Conservation (phyloP, 2,113 vertebrate genomes). For the Thomomys bottae region DNA sequence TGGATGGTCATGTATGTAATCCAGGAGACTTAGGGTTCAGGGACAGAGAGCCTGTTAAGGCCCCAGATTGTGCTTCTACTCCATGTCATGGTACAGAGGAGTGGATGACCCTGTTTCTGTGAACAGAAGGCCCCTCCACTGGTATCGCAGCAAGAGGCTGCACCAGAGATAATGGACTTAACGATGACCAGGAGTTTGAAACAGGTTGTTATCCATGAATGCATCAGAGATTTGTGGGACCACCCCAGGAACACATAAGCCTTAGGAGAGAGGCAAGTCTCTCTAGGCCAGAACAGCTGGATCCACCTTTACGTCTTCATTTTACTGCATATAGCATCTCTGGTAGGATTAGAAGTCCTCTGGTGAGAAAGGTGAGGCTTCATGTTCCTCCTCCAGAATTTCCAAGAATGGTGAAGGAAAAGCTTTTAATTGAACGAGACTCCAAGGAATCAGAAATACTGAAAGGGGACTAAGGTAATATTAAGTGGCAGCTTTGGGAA, state of each 20-base stretch:
- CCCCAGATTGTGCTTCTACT: not conserved
- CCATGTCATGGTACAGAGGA: not conserved
- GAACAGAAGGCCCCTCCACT: not conserved
- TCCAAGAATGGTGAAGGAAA: not conserved
- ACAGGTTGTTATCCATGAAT: not conserved
- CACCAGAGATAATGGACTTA: not conserved
- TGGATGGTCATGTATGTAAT: not conserved
- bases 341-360: not conserved
- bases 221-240: not conserved
- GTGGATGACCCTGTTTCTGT: not conserved
- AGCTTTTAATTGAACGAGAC: not conserved
- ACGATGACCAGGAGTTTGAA: not conserved
- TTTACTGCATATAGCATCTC: not conserved
- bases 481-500: not conserved
- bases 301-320: not conserved
- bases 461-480: not conserved
- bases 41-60: not conserved
- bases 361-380: not conserved
- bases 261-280: not conserved
- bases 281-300: not conserved
- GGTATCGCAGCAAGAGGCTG: not conserved
- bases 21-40: not conserved
- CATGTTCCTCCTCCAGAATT: not conserved
- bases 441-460: too few relatives aligned
- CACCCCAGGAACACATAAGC: not conserved